Evolutionary conservation across 2,113 vertebrate species (phyloP).

Genomic region (Geococcyx californianus): DNA sequence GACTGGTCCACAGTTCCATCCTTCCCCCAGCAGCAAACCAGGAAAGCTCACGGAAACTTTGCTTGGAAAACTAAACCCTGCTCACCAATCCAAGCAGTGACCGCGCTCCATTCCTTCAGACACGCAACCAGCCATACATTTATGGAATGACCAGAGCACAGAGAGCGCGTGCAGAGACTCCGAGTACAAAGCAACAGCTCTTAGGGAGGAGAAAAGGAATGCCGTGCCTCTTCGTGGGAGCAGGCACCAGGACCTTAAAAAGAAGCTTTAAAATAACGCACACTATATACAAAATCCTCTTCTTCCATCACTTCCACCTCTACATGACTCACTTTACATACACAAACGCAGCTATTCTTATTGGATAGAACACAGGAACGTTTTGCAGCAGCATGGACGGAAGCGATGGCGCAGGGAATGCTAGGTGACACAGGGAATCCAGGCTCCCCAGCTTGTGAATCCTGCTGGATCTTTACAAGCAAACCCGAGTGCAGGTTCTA

Average conservation of each 20-base stretch:
- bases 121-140: neutral
- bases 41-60: neutral
- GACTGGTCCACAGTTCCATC: neutral
- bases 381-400: neutral
- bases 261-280: neutral
- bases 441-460: neutral
- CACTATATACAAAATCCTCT: fast-evolving
- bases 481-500: neutral
- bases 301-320: neutral
- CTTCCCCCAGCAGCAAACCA: too few relatives aligned
- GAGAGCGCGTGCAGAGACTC: neutral
- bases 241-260: neutral
- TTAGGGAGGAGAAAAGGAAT: neutral
- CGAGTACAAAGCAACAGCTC: fast-evolving
- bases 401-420: neutral
- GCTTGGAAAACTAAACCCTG: neutral
- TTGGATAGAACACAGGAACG: neutral
- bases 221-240: neutral
- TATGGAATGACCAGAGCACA: fast-evolving
- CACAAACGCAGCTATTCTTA: neutral
- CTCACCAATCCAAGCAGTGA: neutral
- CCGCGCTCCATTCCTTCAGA: neutral
- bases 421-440: neutral
- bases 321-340: neutral
- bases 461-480: neutral